Evolutionary conservation across 1,140 invertebrate species (phyloP), one percentile per base, ranked within the genome.

Genomic region (Drosophila carrolli): DNA sequence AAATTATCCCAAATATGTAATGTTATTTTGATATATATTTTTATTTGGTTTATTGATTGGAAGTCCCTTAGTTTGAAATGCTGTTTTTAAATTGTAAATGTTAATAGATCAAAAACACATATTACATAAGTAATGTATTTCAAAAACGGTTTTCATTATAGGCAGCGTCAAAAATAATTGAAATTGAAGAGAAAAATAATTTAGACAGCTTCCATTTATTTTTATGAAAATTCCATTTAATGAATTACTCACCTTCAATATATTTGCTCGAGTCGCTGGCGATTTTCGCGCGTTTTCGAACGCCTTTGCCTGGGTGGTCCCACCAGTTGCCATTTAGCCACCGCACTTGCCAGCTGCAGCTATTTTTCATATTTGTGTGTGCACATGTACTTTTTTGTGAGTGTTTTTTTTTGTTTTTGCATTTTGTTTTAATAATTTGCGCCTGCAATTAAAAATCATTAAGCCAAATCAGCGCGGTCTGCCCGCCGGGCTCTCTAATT

Each of bases 371-470:
- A 67, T 60, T 57, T 68, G 19, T n/a, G 19, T 60, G 13, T 32
- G 38, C 47, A 44, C 35, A 43, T 56, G 27, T 35, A 29, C 4
- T 55, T 27, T 60, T 59, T 53, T 55, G 14, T 40, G 3, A 23
- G 27, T 60, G 32, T 66, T 48, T 54, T 35, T 29, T 47, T 29
- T 35, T 29, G n/a, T 47, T 37, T 63, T 51, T 48, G 55, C 32
- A 46, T 53, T 67, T 68, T 37, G 23, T 63, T 41, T 58, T 38
- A 72, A 72, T 72, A 71, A 71, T 81, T 81, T 75, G 59, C 81
- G 65, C 48, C 50, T 78, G 80, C 80, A 83, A 83, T 83, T 83
- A 83, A 83, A 83, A 83, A 83, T 57, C 80, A 83, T 83, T 83
- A 83, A 83, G 80, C 75, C 80, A 83, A 83, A 83, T 83, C 80